These are phyloP conservation scores for Megalonaias nervosa DNA, from an alignment of 1,140 invertebrate genomes.

Conservation along the genomic window DNA sequence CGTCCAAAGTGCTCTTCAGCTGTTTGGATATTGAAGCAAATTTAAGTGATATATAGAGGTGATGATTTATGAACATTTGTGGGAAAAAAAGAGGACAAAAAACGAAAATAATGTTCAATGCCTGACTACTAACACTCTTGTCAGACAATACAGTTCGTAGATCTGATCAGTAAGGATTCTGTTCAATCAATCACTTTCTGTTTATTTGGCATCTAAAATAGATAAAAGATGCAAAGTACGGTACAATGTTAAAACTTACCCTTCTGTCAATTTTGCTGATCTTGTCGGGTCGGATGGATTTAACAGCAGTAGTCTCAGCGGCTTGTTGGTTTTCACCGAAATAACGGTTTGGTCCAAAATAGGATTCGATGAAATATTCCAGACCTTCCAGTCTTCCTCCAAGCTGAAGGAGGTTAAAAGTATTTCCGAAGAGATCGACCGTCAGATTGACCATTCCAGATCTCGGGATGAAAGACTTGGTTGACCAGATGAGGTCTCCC, in stretches of 20 bases:
- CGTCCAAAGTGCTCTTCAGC: constrained; percentile 40
- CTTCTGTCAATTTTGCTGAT: constrained; percentile 38
- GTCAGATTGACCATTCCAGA: constrained; percentile 87
- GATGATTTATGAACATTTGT: no score
- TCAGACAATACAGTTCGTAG: no score
- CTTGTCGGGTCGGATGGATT: constrained; percentile 31
- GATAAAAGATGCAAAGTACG: no score
- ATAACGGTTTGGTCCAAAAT: constrained; percentile 76
- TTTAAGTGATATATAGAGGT: no score
- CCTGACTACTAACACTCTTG: no score
- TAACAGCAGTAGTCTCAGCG: constrained; percentile 24
- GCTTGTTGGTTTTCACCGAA: constrained; percentile 42
- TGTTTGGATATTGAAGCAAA: no score
- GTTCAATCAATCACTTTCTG: no score
- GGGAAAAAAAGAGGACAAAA: no score
- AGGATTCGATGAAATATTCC: constrained; percentile 86
- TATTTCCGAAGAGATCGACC: constrained; percentile 87
- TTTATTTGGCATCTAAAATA: no score
- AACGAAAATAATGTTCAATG: no score
- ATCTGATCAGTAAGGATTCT: no score
- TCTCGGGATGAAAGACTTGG: constrained; percentile 89
- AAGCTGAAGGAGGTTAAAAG: constrained; percentile 89
- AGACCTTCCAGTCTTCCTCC: constrained; percentile 88
- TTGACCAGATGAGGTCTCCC: constrained; percentile 84
- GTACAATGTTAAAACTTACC: constrained; percentile 26